Evolutionary conservation across 1,140 invertebrate species (phyloP), one percentile per base, ranked within the genome.

Genomic region (Conus betulinus): DNA sequence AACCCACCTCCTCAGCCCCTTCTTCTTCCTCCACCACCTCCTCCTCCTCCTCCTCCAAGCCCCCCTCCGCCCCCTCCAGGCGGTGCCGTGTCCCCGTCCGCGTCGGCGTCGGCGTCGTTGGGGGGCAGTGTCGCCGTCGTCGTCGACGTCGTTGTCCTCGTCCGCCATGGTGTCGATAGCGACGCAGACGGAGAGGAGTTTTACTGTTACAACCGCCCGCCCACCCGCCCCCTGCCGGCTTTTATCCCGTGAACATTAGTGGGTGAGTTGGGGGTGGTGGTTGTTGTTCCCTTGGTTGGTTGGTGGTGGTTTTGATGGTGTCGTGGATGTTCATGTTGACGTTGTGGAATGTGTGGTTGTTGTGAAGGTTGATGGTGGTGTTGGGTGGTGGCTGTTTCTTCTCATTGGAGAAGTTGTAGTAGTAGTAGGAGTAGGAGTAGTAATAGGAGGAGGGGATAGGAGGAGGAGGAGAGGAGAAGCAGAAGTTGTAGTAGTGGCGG

Each of bases 101-200:
- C 67, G 23, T 71, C 67, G 67, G 13, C 23, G 67, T 20, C 23
- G 60, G 60, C 60, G 67, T 20, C 23, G 20, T 20, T n/a, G 67
- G 67, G 13, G 13, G 67, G 17, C 23, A 20, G 60, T 71, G 23
- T 81, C 60, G 63, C 15, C 39, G 55, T 74, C 39, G 20, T 67
- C 23, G 60, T 63, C 55, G 23, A 63, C 82, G 53, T 63, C n/a
- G 82, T 27, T 23, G n/a, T 27, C 20, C 27, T 91, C 92, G 79
- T 91, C 92, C 17, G 91, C 90, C 76, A 93, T 94, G 93, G 94
- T 94, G 51, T 93, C 93, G 52, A 93, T 93, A 89, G 93, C 92
- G 81, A 95, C 94, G 81, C 94, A 95, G 89, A 95, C 94, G 53
- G 94, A 95, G 67, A 95, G 90, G 93, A 94, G 87, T 93, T 94